Evolutionary conservation across 2,888 invertebrate species (phyloP), one percentile per base, ranked within the genome.

Genomic region (Nycteola revayana): DNA sequence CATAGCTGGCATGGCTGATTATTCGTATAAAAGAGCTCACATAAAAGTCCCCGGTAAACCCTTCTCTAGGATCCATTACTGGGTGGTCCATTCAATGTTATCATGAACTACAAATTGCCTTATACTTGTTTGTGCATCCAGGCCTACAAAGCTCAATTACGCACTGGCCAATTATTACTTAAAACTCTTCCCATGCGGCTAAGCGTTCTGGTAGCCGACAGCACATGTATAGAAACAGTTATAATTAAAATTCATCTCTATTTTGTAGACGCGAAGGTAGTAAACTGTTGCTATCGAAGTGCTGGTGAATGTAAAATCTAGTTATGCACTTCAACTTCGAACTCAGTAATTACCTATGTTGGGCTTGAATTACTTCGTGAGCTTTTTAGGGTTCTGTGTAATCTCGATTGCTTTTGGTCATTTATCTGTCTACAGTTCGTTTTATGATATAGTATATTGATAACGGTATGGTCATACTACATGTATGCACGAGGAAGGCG

Each of bases 141-240:
- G 55, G 66, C 64, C 62, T 51, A 64, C 66, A 70, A 68, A 72
- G 65, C 67, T 76, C 73, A 69, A 76, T 79, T 75, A 79, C 68
- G 58, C 49, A 57, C 60, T 63, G 58, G 56, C 68, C 76, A 72
- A 77, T 78, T 75, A 79, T 73, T 71, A 69, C 50, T 65, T 60
- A 60, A 18, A 75, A 70, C 63, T 64, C 66, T 74, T 79, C 72
- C 70, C 68, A 72, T 72, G 65, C 59, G 58, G 42, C 17, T 53
- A 43, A 49, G 40, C 34, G 25, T 27, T 35, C 28, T 25, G 37
- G 29, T n/a, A 21, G 4, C 21, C 7, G 21, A 21, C 4, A 21
- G 7, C 21, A 5, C 21, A 21, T 21, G 4, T n/a, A 7, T 21
- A n/a, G 21, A 5, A n/a, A 48, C 31, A 9, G 22, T 22, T 14